A percentile compares a stretch with the other conserved stretches of the same genome.
Evolutionary conservation across 2,113 vertebrate genomes (phyloP).

Genomic region (Craseonycteris thonglongyai): DNA sequence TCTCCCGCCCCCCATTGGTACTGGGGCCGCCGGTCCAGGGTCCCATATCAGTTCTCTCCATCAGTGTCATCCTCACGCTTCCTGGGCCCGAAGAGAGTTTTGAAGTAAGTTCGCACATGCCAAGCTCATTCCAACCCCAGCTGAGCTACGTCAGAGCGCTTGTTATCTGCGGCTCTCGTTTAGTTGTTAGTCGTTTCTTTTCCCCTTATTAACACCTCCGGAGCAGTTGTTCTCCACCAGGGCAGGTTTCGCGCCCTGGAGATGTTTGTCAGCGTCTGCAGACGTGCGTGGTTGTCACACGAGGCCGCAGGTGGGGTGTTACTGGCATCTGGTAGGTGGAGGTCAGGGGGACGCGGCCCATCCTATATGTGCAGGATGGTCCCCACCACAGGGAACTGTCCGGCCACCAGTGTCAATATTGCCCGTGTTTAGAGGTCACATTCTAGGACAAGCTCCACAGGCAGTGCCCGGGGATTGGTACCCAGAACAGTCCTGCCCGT

Average conservation of each 20-base stretch:
- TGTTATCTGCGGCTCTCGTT: background rate
- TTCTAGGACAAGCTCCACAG: background rate
- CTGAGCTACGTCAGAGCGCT: background rate
- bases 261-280: background rate
- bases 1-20: background rate
- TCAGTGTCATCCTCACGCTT: background rate
- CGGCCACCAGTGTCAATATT: background rate
- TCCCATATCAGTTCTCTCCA: background rate
- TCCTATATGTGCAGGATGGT: background rate
- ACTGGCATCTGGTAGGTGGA: background rate
- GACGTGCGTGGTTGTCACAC: background rate
- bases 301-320: background rate
- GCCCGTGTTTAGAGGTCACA: background rate
- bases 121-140: background rate
- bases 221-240: background rate
- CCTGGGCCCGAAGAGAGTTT: background rate
- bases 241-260: background rate
- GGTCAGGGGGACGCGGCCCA: background rate
- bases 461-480: background rate
- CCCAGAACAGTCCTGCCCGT: background rate
- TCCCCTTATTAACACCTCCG: background rate
- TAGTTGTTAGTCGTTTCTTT: background rate
- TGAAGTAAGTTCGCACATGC: background rate
- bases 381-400: background rate
- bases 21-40: background rate